Evolutionary conservation across 2,888 invertebrate genomes (phyloP).

Genomic region (Ceriagrion tenellum): DNA sequence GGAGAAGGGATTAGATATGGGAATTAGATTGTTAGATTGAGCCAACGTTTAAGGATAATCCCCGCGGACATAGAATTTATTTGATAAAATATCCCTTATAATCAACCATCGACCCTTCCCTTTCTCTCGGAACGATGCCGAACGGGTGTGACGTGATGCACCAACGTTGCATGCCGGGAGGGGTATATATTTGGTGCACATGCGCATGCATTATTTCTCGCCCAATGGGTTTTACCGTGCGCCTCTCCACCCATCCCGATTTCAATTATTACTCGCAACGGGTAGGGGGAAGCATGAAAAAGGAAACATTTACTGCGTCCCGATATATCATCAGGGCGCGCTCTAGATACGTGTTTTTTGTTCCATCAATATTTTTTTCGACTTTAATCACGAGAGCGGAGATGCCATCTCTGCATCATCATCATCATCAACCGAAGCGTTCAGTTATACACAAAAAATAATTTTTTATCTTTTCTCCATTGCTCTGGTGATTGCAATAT

Average conservation of each 20-base stretch:
- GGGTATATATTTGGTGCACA: background rate
- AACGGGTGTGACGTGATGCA: too few species aligned
- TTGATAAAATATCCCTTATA: too few species aligned
- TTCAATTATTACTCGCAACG: background rate
- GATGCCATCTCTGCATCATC: background rate
- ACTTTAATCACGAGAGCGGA: background rate
- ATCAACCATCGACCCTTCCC: too few species aligned
- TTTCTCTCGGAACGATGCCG: too few species aligned
- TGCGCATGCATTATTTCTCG: background rate
- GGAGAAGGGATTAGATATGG: too few species aligned
- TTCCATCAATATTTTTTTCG: background rate
- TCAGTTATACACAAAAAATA: slow-evolving; percentile 68
- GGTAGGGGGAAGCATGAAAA: background rate
- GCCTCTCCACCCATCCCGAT: background rate
- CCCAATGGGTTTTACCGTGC: background rate
- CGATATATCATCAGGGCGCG: background rate
- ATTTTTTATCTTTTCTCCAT: background rate
- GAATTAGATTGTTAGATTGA: too few species aligned
- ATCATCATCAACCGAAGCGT: slow-evolving; percentile 46
- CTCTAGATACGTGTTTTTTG: background rate
- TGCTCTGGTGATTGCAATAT: background rate
- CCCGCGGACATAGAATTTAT: too few species aligned
- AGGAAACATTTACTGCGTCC: slow-evolving; percentile 10
- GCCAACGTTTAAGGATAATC: too few species aligned
- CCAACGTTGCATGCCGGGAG: too few species aligned